Evolutionary conservation across 2,113 vertebrate species (phyloP).

Genomic region (Anolis carolinensis): DNA sequence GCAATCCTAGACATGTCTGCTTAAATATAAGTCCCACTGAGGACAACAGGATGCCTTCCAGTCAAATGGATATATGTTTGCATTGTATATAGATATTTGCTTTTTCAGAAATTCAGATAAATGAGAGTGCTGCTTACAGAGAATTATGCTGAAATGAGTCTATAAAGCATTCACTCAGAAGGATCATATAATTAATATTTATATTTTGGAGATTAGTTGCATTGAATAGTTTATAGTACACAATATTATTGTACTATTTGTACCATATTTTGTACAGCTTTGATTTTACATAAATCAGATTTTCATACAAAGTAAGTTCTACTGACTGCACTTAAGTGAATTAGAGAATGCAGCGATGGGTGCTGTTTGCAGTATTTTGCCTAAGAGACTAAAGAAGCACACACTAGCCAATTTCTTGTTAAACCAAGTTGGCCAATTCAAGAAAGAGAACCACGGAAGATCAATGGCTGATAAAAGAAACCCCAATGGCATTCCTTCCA

Average conservation of each 20-base stretch:
- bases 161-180: neutral
- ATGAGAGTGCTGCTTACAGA: neutral
- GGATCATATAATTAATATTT: neutral
- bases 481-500: neutral
- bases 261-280: neutral
- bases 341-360: neutral
- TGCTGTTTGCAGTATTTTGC: neutral
- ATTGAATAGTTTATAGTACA: neutral
- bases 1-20: neutral
- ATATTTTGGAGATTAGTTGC: neutral
- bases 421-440: neutral
- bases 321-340: neutral
- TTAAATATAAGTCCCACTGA: neutral
- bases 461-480: constrained; percentile 50
- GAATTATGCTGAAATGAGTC: neutral
- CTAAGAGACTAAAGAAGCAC: neutral
- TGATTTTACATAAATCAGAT: neutral
- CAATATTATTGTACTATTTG: neutral
- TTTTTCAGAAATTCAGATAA: neutral
- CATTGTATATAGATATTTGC: neutral
- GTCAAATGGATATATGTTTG: neutral
- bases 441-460: constrained; percentile 22
- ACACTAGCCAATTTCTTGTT: neutral
- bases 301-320: neutral
- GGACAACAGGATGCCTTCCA: neutral